Percentiles rank a stretch among this genome's conserved stretches.
Conservation (phyloP, 2,888 invertebrate species). For the Tyria jacobaeae region DNA sequence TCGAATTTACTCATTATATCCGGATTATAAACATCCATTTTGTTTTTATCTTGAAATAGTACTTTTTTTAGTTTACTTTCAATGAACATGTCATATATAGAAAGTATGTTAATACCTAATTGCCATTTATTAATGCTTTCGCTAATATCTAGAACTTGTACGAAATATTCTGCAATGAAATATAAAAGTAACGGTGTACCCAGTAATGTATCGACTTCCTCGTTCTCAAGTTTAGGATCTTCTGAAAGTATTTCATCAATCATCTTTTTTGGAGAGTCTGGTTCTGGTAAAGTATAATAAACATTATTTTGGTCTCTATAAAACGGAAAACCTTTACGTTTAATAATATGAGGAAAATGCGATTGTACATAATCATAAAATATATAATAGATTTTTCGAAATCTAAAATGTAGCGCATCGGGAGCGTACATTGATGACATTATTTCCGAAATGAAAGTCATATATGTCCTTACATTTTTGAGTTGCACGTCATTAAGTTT, state of each 20-base stretch:
- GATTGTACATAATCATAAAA: constrained; percentile 11
- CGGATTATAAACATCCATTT: constrained; percentile 27
- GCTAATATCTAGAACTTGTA: constrained; percentile 14
- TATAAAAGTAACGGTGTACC: constrained; percentile 31
- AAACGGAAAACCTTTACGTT: background rate
- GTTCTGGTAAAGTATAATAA: background rate
- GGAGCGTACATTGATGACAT: background rate
- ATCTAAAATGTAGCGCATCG: constrained; percentile 1
- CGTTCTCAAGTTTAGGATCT: background rate
- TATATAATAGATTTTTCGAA: constrained; percentile 10
- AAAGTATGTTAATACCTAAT: constrained; percentile 24
- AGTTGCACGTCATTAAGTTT: constrained; percentile 24
- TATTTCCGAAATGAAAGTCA: constrained; percentile 6
- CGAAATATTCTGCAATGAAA: constrained; percentile 30
- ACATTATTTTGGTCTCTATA: background rate
- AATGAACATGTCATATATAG: constrained; percentile 32
- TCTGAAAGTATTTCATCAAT: background rate
- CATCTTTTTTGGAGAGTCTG: background rate
- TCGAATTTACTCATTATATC: constrained; percentile 22
- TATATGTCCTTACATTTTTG: constrained; percentile 14
- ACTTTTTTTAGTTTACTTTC: constrained; percentile 31
- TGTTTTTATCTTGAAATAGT: constrained; percentile 32
- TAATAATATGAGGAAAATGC: background rate
- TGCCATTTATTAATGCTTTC: constrained; percentile 15
- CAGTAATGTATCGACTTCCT: constrained; percentile 5